Evolutionary conservation across 2,888 invertebrate species (phyloP).

Genomic region (Eristalis arbustorum): DNA sequence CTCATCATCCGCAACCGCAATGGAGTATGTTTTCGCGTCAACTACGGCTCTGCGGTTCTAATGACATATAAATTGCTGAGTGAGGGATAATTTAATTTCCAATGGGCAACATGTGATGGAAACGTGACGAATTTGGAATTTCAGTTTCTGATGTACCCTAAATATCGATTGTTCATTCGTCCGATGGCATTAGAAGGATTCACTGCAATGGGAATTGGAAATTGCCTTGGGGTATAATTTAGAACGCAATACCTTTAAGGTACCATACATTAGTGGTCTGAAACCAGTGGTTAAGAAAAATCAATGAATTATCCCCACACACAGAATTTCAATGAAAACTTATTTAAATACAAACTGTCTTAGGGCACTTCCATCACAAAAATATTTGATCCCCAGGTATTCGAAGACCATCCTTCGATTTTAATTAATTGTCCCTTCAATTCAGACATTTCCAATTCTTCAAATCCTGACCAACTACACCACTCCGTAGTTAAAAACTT

Average conservation of each 20-base stretch:
- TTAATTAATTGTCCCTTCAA: conserved; percentile 32
- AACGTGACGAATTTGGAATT: not conserved
- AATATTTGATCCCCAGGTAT: not conserved
- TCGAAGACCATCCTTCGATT: conserved; percentile 7
- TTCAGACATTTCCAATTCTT: not conserved
- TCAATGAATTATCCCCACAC: not conserved
- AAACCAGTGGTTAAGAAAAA: no score
- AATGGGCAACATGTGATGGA: not conserved
- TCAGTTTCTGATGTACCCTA: not conserved
- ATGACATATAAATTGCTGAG: not conserved
- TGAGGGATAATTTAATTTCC: not conserved
- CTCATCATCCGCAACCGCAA: conserved; percentile 14
- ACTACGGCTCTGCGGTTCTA: not conserved
- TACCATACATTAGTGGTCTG: no score
- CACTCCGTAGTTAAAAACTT: conserved; percentile 27
- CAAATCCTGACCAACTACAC: conserved; percentile 1
- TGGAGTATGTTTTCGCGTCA: conserved; percentile 23
- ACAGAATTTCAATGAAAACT: not conserved
- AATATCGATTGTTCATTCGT: not conserved
- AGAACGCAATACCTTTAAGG: no score
- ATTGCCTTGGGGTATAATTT: no score
- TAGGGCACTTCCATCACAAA: not conserved
- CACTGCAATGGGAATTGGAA: no score
- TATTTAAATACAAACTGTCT: conserved; percentile 2
- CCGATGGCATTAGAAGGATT: not conserved